Evolutionary conservation across 1,140 invertebrate species (phyloP).

Genomic region (Harpegnathos saltator): DNA sequence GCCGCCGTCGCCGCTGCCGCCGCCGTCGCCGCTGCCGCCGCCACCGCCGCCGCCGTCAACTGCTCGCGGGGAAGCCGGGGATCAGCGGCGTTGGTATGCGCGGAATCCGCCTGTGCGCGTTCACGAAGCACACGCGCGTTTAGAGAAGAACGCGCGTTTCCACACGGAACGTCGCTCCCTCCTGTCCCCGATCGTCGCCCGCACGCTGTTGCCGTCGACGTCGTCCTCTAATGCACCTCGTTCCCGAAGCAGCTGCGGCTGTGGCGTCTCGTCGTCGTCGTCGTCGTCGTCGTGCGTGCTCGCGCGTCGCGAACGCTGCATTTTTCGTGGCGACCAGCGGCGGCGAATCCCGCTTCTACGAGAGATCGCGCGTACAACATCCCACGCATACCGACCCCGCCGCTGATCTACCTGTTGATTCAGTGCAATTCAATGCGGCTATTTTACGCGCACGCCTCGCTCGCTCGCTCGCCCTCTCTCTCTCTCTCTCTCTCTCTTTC

Average conservation of each 20-base stretch:
- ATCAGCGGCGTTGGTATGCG: constrained; percentile 65
- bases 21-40: constrained; percentile 52
- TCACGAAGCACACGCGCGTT: constrained; percentile 9
- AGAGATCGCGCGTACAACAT: constrained; percentile 13
- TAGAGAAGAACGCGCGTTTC: constrained; percentile 47
- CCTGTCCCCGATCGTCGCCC: background rate
- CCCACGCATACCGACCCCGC: constrained; percentile 52
- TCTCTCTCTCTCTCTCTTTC: background rate
- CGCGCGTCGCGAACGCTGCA: constrained; percentile 14
- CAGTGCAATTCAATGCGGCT: constrained; percentile 47
- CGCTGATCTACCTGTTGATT: constrained; percentile 58
- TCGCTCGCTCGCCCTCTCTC: constrained; percentile 4
- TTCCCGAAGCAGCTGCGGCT: background rate
- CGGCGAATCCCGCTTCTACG: constrained; percentile 19
- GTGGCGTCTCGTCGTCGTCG: constrained; percentile 5
- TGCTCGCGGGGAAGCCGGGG: constrained; percentile 53
- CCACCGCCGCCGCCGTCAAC: constrained; percentile 65
- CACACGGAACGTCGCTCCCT: constrained; percentile 22
- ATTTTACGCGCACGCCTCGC: constrained; percentile 17
- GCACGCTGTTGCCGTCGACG: background rate
- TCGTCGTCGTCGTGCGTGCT: background rate
- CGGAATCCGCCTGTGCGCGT: constrained; percentile 61
- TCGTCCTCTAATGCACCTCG: constrained; percentile 18
- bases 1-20: constrained; percentile 58
- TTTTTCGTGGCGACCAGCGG: constrained; percentile 18